Conservation (phyloP, 2,113 vertebrate genomes). For the Candoia aspera region DNA sequence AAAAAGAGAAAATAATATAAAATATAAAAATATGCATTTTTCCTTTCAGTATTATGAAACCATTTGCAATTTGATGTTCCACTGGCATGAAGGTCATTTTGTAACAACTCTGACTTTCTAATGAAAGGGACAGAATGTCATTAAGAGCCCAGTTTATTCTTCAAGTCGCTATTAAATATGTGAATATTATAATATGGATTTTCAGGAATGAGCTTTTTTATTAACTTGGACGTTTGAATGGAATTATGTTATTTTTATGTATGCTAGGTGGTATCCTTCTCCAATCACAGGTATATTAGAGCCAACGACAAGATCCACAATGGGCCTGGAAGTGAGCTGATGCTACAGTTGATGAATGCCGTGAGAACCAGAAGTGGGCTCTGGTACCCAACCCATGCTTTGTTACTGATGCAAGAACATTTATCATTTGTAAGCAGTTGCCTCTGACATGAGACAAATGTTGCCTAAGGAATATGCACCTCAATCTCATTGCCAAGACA, state of each 20-base stretch:
- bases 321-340: not conserved
- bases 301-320: not conserved
- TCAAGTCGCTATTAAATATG: slow-evolving; percentile 1
- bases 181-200: not conserved
- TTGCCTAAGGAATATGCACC: not conserved
- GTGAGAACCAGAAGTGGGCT: not conserved
- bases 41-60: slow-evolving; percentile 7
- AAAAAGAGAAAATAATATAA: not conserved
- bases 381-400: not conserved
- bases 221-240: not conserved
- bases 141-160: slow-evolving; percentile 18
- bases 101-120: slow-evolving; percentile 10
- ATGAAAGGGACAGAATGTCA: slow-evolving; percentile 18
- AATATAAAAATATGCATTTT: slow-evolving; percentile 10
- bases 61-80: slow-evolving; percentile 22
- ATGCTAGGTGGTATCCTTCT: not conserved
- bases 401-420: not conserved
- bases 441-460: not conserved
- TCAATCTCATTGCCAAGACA: not conserved
- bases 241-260: not conserved
- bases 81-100: slow-evolving; percentile 15
- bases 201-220: not conserved
- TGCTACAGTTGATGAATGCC: not conserved
- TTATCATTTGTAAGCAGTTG: not conserved
- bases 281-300: not conserved